Evolutionary conservation across 2,888 invertebrate genomes (phyloP).

Genomic region (Theodoxus fluviatilis): DNA sequence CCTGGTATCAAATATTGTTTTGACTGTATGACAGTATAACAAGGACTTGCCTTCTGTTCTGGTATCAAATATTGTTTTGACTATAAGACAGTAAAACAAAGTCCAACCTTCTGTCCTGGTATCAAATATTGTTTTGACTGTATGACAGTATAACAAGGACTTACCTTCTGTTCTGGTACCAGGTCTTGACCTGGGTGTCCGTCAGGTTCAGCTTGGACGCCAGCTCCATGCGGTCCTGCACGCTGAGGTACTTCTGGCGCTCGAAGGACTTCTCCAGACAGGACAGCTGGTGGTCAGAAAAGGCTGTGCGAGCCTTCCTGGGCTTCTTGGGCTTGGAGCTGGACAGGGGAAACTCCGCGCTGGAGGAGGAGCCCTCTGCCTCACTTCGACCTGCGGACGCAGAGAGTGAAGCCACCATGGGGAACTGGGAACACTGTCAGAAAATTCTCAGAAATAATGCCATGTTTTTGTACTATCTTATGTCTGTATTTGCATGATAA

Average conservation of each 20-base stretch:
- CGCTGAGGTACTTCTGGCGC: conserved; percentile 79
- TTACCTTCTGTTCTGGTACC: conserved; percentile 96
- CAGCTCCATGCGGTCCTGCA: conserved; percentile 94
- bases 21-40: no score
- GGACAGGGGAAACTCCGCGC: no score
- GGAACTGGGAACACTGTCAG: no score
- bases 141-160: neutral
- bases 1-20: no score
- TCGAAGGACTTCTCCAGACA: conserved; percentile 96
- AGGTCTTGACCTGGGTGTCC: conserved; percentile 99
- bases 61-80: conserved; percentile 24
- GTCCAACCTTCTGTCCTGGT: conserved; percentile 27
- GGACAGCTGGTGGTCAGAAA: conserved; percentile 92
- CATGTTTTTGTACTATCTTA: no score
- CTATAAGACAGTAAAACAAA: no score
- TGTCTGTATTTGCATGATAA: no score
- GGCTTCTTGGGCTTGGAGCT: conserved; percentile 78
- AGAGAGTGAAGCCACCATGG: no score
- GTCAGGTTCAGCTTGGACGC: conserved; percentile 91
- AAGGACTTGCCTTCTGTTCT: conserved; percentile 23
- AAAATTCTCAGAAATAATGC: no score
- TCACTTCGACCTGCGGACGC: no score
- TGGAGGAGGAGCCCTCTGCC: no score
- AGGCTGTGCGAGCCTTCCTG: conserved; percentile 94
- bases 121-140: conserved; percentile 23